A percentile compares a stretch with the other conserved stretches of the same genome.
These are phyloP conservation scores for Acrocephalus scirpaceus DNA, from an alignment of 2,797 vertebrate genomes.

Conservation along the genomic window DNA sequence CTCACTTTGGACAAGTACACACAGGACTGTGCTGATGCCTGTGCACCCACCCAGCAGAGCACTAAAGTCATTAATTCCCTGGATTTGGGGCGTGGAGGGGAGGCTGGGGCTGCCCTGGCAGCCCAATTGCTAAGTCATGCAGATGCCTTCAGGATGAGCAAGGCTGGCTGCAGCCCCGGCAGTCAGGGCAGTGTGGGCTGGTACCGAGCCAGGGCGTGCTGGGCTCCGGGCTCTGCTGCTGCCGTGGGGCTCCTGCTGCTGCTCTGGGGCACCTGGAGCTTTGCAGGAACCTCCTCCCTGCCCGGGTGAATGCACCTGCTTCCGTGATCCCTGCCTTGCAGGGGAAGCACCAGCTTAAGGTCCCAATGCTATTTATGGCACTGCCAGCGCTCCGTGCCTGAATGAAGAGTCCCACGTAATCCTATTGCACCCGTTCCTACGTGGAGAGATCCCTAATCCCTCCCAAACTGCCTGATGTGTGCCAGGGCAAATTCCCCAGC, in stretches of 20 bases:
- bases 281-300: not conserved
- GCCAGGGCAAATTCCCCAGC: not conserved
- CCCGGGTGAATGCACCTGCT: not conserved
- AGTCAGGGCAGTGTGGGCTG: not conserved
- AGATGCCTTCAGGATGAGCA: not conserved
- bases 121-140: not conserved
- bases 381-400: not conserved
- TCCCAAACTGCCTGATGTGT: not conserved
- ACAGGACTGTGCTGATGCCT: not conserved
- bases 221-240: not conserved
- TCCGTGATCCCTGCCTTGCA: not conserved
- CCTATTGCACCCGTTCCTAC: not conserved
- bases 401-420: not conserved
- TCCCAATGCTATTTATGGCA: not conserved
- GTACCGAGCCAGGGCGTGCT: accelerated
- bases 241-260: not conserved
- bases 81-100: not conserved
- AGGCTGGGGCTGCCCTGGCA: not conserved
- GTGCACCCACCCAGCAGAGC: not conserved
- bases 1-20: not conserved
- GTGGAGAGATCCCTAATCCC: not conserved
- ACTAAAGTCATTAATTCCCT: accelerated
- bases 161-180: not conserved
- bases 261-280: not conserved
- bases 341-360: constrained; percentile 7